These are phyloP conservation scores for Varanus salvator DNA, from an alignment of 2,113 vertebrate genomes.

Conservation along the genomic window DNA sequence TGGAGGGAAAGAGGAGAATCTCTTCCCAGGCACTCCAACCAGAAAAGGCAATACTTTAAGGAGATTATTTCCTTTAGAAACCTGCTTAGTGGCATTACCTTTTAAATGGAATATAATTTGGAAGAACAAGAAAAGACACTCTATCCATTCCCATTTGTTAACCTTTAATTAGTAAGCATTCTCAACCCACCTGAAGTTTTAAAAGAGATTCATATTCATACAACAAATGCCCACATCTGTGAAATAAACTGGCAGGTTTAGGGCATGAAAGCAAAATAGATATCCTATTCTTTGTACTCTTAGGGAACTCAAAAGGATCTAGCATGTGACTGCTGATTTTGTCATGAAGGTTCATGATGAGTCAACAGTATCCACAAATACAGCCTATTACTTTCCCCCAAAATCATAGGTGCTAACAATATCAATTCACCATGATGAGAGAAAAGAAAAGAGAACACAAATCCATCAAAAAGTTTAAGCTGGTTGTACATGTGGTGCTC, in stretches of 20 bases:
- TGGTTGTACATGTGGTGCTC: background rate
- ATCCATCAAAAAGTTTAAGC: too few relatives aligned
- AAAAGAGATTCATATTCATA: background rate
- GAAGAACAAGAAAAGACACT: background rate
- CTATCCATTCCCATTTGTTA: background rate
- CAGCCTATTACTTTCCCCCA: background rate
- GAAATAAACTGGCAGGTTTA: background rate
- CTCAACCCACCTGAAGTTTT: background rate
- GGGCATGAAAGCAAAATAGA: background rate
- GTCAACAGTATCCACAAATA: background rate
- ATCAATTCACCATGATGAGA: background rate
- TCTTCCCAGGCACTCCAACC: constrained; percentile 43
- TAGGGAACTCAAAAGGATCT: background rate
- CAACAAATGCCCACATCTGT: background rate
- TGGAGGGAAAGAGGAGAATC: background rate
- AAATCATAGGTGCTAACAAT: background rate
- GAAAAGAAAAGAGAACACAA: background rate
- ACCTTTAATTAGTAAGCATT: background rate
- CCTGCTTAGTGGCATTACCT: background rate
- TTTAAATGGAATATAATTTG: constrained; percentile 9
- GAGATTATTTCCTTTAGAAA: constrained; percentile 36
- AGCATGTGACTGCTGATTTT: background rate
- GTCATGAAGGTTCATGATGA: background rate
- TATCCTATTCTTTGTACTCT: background rate
- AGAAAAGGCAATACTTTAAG: constrained; percentile 36